Evolutionary conservation across 2,113 vertebrate genomes (phyloP).

Genomic region (Nerophis ophidion): DNA sequence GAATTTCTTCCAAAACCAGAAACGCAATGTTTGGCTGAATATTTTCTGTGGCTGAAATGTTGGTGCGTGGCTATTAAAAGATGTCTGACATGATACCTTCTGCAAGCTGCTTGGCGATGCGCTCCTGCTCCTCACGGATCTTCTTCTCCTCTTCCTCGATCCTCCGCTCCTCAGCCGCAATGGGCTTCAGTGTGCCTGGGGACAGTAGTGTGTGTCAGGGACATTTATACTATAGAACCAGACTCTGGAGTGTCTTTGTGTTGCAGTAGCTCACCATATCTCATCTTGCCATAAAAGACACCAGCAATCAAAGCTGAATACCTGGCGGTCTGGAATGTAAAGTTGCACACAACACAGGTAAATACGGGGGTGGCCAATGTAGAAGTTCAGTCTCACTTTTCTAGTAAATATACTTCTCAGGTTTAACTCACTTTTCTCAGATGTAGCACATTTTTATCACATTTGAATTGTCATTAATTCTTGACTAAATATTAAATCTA

Average conservation of each 20-base stretch:
- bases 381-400: background rate
- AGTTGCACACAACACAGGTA: background rate
- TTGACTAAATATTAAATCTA: too few relatives aligned
- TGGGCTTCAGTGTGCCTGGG: conserved; percentile 83
- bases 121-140: conserved; percentile 79
- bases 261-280: conserved; percentile 75
- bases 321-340: conserved; percentile 75
- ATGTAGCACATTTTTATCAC: too few relatives aligned
- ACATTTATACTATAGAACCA: background rate
- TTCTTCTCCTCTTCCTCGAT: conserved; percentile 85
- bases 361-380: background rate
- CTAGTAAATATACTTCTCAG: background rate
- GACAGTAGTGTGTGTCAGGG: background rate
- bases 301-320: conserved; percentile 86
- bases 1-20: too few relatives aligned
- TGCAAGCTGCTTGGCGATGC: conserved; percentile 80
- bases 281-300: conserved; percentile 82
- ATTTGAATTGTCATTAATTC: too few relatives aligned
- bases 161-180: conserved; percentile 83
- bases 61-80: background rate
- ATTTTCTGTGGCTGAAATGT: too few relatives aligned
- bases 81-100: conserved; percentile 74
- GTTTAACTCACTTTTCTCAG: too few relatives aligned
- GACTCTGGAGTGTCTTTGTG: background rate
- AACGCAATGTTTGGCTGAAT: too few relatives aligned